Evolutionary conservation across 1,140 invertebrate species (phyloP), one percentile per base, ranked within the genome.

Genomic region (Dermatophagoides farinae): DNA sequence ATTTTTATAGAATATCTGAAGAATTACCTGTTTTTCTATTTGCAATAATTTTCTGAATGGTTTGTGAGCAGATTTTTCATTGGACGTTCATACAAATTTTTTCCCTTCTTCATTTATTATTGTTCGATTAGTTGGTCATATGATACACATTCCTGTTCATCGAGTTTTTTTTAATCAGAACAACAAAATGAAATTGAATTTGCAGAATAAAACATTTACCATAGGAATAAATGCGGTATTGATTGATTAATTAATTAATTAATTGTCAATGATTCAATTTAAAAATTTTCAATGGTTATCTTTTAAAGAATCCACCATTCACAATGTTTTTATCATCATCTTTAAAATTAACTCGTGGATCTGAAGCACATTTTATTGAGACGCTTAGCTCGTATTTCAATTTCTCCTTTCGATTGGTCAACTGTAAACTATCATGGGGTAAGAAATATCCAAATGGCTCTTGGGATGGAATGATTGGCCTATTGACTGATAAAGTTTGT

Each of bases 391-490:
- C 47, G 22, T 47, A 60, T 37, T 60, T 60, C 18, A 60, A 60
- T 25, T 60, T 60, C n/a, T 47, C 58, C 6, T 51, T 49, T 43
- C n/a, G 47, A 6, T 20, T 60, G 10, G 47, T 60, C 1, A 51
- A 60, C 23, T 60, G 58, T 37, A 47, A 60, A 14, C 47, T 20
- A 6, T 11, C 11, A 20, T 60, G 58, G 58, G 58, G 58, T 16
- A 16, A n/a, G 6, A 16, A 22, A 9, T 20, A 12, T 12, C 10
- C 58, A 10, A 60, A 60, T 25, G 18, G 47, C 4, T 49, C 46
- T n/a, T 60, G 58, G 58, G 18, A 46, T 50, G 58, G 58, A 18
- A 4, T 60, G 16, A 60, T 60, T 20, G 58, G 58, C 6, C 11
- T 38, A 25, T 14, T 60, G n/a, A 31, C 12, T 40, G 11, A 31